Evolutionary conservation across 2,888 invertebrate species (phyloP), one percentile per base, ranked within the genome.

Genomic region (Eupithecia insigniata): DNA sequence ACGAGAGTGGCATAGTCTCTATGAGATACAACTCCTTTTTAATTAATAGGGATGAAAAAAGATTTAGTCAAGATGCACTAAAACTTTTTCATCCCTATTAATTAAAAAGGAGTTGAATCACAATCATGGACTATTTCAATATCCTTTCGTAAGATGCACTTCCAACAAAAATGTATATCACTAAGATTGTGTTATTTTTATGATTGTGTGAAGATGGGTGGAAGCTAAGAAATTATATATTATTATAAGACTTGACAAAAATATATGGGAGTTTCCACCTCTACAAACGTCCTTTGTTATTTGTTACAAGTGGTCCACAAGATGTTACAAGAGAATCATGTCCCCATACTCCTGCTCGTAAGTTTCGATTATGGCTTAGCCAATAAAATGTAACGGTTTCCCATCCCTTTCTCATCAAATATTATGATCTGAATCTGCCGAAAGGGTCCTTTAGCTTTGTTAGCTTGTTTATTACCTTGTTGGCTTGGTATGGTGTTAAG

Each of bases 391-490:
- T 36, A 22, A 64, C 26, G 36, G 36, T 64, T 36, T 64, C 64
- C 64, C 64, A 64, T 64, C 64, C 69, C 46, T 55, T 34, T 26
- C 67, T 28, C 58, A 67, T 67, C 58, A 58, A 58, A 58, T 67
- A 67, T 67, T 67, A 67, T 67, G 67, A 58, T 36, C 55, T 34
- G 64, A 62, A 36, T 64, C 36, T 36, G 34, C 22, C 36, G 34
- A 36, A 39, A 64, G 64, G 22, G 26, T 14, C n/a, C 64, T 64
- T 64, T 22, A 22, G 64, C 34, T 64, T 34, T 32, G 28, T 30
- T 62, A n/a, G 34, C 16, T 64, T 22, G 26, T 64, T 64, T 64
- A 64, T 39, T 34, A 16, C 34, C 36, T 26, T 39, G 55, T 26
- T 55, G 55, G 10, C 51, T 51, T 51, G 22, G 51, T 51, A 22